Base-by-base conservation (phyloP, 2,113 vertebrate genomes). In the Pseudopodoces humilis region DNA sequence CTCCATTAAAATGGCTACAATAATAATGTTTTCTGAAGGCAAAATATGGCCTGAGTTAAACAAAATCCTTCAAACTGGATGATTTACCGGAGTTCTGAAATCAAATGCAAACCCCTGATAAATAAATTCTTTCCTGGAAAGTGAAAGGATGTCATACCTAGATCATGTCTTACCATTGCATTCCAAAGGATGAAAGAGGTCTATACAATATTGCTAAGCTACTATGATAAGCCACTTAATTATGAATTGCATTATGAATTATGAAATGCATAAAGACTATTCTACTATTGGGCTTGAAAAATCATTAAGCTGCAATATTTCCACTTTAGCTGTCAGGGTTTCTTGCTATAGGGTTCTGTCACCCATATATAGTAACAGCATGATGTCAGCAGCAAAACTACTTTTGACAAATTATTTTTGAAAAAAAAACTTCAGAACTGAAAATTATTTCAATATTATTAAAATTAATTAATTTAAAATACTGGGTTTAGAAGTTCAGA, bases 381-480 rank as follows among this genome's bases (percentile, higher is more conserved):
- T 28, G 27, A 49, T 53, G 37, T 56, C 56, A 82, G 83, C 44
- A 50, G 24, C 10, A 33, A 17, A 33, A 63, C 2, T 58, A 8
- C 13, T 88, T 65, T 83, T 64, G 37, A 86, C 33, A 76, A 39
- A 39, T 39, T 39, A 39, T 39, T 39, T 39, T 68, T 50, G 3
- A 63, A 80, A 67, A 58, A 4, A 39, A 41, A 2, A 65, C 12
- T 62, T 90, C 18, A 90, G 87, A 59, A 39, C 28, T 19, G 30
- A 85, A 53, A 88, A 55, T 28, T 85, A 87, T 82, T 91, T 86
- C 67, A 77, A 25, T 75, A 75, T 15, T 4, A 92, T 74, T 92
- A 68, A 74, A 71, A 92, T 19, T 76, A 65, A 93, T 76, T 76
- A 30, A 92, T 39, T 90, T 37, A 83, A 93, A 95, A 83, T 35